Evolutionary conservation across 1,140 invertebrate genomes (phyloP).

Genomic region (Ditylenchus dipsaci): DNA sequence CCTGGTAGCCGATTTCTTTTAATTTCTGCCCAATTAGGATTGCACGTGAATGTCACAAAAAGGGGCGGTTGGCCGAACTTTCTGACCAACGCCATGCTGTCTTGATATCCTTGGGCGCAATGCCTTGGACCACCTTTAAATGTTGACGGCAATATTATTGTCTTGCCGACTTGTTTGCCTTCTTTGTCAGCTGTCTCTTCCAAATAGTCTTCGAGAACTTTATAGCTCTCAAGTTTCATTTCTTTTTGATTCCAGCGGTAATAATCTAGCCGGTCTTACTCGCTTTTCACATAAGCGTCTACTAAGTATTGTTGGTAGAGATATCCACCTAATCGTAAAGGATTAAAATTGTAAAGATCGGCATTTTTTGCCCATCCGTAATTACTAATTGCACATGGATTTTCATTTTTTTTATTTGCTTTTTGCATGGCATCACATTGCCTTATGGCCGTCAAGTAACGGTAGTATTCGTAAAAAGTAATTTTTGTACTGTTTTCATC

Average conservation of each 20-base stretch:
- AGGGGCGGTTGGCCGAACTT: neutral
- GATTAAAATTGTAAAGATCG: neutral
- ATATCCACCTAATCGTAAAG: too few relatives aligned
- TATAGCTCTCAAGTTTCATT: neutral
- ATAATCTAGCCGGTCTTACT: neutral
- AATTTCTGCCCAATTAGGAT: constrained; percentile 79
- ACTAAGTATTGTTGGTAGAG: too few relatives aligned
- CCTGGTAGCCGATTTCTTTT: too few relatives aligned
- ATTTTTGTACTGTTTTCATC: neutral
- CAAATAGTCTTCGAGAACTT: too few relatives aligned
- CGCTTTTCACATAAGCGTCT: neutral
- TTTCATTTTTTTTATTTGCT: neutral
- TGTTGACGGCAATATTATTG: neutral
- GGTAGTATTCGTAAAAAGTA: neutral
- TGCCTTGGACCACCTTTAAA: neutral
- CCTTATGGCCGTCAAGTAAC: neutral
- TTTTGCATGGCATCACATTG: neutral
- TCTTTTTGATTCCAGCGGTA: neutral
- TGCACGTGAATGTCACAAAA: too few relatives aligned
- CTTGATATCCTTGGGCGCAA: neutral
- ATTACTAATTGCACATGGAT: too few relatives aligned
- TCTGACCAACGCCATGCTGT: neutral
- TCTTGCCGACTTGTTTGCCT: neutral
- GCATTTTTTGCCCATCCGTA: too few relatives aligned
- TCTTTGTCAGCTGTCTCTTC: neutral